Evolutionary conservation across 1,140 invertebrate species (phyloP).

Genomic region (Conus betulinus): DNA sequence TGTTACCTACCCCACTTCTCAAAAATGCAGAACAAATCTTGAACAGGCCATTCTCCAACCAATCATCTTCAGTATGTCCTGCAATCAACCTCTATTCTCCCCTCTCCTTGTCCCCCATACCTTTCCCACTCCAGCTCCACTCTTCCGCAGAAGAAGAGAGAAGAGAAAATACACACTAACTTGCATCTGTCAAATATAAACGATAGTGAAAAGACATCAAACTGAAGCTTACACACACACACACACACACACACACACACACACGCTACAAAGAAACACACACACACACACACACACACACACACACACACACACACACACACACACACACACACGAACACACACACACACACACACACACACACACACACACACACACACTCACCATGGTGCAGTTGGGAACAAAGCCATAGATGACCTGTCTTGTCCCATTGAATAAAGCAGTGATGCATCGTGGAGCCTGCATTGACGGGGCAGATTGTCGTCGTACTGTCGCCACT

Average conservation of each 20-base stretch:
- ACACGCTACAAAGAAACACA: neutral
- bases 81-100: too few species aligned
- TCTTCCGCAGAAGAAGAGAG: too few species aligned
- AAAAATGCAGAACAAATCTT: too few species aligned
- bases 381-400: constrained; percentile 72
- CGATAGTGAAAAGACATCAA: too few species aligned
- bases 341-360: neutral
- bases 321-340: neutral
- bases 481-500: constrained; percentile 70
- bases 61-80: too few species aligned
- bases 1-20: too few species aligned
- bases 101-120: too few species aligned
- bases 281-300: neutral
- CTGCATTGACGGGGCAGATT: constrained; percentile 56
- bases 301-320: neutral
- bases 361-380: neutral
- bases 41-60: too few species aligned
- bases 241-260: neutral
- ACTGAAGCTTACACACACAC: neutral
- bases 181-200: too few species aligned
- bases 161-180: too few species aligned
- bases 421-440: constrained; percentile 72
- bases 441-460: constrained; percentile 71
- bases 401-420: constrained; percentile 74
- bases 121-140: too few species aligned